A percentile compares a stretch with the other conserved stretches of the same genome.
Conservation (phyloP, 64 coral and sea anemone species). For the Catalaphyllia jardinei region DNA sequence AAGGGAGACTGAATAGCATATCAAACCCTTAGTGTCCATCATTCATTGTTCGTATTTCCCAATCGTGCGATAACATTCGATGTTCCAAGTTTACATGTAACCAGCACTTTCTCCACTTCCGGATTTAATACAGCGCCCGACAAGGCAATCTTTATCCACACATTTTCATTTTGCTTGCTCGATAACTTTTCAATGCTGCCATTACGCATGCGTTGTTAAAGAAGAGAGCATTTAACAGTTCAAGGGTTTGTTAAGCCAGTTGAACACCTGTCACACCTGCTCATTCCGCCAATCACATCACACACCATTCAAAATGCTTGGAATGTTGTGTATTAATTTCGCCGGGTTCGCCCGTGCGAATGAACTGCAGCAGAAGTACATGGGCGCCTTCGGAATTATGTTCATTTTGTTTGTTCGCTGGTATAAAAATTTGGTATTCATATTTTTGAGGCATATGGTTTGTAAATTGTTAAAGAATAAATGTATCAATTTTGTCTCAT, state of each 20-base stretch:
- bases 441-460: no score
- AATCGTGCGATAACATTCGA: not conserved
- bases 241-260: not conserved
- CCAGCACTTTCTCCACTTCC: not conserved
- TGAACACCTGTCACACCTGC: slow-evolving; percentile 31
- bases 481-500: no score
- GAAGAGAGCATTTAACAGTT: not conserved
- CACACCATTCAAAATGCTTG: not conserved
- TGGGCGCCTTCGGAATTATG: no score
- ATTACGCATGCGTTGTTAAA: slow-evolving; percentile 23
- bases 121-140: not conserved
- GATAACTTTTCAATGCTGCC: not conserved
- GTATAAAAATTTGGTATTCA: no score
- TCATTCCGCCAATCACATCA: slow-evolving; percentile 20
- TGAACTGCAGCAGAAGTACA: no score
- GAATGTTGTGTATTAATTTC: no score
- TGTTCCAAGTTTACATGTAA: not conserved
- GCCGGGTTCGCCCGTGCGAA: no score
- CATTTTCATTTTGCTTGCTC: not conserved
- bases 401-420: no score
- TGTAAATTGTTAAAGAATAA: no score
- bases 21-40: not conserved
- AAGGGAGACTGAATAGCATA: no score
- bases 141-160: not conserved
- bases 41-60: not conserved